Percentiles rank a stretch among this genome's conserved stretches.
Evolutionary conservation across 2,888 invertebrate genomes (phyloP).

Genomic region (Leptopterna dolabrata): DNA sequence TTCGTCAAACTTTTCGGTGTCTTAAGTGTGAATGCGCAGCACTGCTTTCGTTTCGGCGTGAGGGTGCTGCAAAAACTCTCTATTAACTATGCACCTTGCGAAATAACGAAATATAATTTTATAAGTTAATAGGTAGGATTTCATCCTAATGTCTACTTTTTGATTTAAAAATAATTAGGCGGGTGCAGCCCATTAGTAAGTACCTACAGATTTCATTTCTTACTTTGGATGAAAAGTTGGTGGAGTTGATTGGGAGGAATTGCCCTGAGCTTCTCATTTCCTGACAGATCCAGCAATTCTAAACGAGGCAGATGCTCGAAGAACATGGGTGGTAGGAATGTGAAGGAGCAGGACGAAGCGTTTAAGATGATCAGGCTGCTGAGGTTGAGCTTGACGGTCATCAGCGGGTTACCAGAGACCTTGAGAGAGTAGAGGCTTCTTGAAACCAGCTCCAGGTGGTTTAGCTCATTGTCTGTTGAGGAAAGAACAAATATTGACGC

Average conservation of each 20-base stretch:
- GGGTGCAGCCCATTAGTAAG: too few relatives aligned
- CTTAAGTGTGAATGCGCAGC: too few relatives aligned
- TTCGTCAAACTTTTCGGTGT: too few relatives aligned
- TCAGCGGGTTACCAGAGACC: conserved; percentile 11
- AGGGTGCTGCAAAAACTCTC: too few relatives aligned
- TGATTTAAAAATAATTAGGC: too few relatives aligned
- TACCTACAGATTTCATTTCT: not conserved
- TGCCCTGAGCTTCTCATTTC: conserved; percentile 13
- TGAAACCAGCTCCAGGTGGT: not conserved
- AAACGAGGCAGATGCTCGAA: conserved; percentile 16
- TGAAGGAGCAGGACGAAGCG: conserved; percentile 33
- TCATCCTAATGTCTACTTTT: too few relatives aligned
- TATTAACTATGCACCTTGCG: too few relatives aligned
- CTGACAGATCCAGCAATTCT: not conserved
- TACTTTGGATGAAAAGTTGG: conserved; percentile 11
- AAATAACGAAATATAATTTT: too few relatives aligned
- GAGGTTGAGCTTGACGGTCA: conserved; percentile 16
- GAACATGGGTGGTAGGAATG: conserved; percentile 6
- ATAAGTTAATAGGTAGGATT: too few relatives aligned
- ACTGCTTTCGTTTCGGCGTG: too few relatives aligned
- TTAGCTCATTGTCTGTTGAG: not conserved
- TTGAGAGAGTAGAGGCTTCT: not conserved
- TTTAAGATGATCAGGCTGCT: not conserved
- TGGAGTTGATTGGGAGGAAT: conserved; percentile 20
- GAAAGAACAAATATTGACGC: not conserved